Evolutionary conservation across 1,140 invertebrate genomes (phyloP), one percentile per base, ranked within the genome.

Genomic region (Daktulosphaira vitifoliae): DNA sequence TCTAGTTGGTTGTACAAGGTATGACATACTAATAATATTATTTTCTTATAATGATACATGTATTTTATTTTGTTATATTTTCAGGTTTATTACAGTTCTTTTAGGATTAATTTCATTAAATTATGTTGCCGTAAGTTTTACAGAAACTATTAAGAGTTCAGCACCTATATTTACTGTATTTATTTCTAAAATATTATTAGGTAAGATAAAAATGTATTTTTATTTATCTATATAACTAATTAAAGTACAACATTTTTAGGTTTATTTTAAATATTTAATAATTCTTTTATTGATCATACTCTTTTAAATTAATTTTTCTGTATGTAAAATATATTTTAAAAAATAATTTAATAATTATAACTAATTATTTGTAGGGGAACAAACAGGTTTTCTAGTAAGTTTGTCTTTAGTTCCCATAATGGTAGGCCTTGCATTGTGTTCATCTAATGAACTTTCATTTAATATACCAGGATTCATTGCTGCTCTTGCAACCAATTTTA

Each of bases 81-180:
- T 46, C 70, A 85, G 84, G 71, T 90, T 89, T 76, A 80, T 82
- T 42, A 89, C 87, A 2, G 85, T 89, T 48, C 78, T 90, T 56
- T 74, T 85, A 72, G 88, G 88, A 65, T 75, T 91, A 67, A 78
- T 90, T 42, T 86, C 89, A 8, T 77, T 91, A 38, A 89, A 89
- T 78, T 90, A 85, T 77, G 86, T 90, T 56, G 85, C 88, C 59
- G 88, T 90, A 23, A 89, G 87, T 74, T 91, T 91, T 76, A 89
- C 88, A 37, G 89, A 90, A 75, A 90, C 88, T 18, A 86, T 91
- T 16, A 91, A 91, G 75, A 89, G 86, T 76, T 89, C 88, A 23
- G 88, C 88, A 22, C 89, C 89, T 65, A 76, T 90, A 29, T 91
- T 90, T 73, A 91, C 89, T 46, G 87, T 90, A 56, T 73, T 89